Evolutionary conservation across 2,888 invertebrate genomes (phyloP).

Genomic region (Lamproptera curius): DNA sequence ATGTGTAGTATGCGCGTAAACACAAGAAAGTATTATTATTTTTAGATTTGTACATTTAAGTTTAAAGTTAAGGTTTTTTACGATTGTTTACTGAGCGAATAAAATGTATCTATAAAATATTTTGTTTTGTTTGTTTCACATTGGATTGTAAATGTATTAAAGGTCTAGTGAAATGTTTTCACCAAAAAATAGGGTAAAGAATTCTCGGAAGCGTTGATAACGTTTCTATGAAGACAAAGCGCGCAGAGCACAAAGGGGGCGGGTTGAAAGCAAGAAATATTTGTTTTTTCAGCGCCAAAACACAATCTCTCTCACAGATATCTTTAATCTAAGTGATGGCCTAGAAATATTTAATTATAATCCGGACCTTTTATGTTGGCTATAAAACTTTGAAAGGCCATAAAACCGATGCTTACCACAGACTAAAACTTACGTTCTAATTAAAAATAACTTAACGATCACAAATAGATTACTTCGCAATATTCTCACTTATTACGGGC

Average conservation of each 20-base stretch:
- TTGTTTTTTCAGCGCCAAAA: constrained; percentile 9
- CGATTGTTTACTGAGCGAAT: constrained; percentile 4
- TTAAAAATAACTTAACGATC: too few relatives aligned
- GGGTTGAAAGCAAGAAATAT: constrained; percentile 16
- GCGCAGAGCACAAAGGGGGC: constrained; percentile 14
- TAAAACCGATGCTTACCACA: too few relatives aligned
- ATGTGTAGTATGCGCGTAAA: too few relatives aligned
- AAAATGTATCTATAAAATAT: neutral
- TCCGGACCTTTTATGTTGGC: too few relatives aligned
- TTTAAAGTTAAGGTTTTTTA: neutral
- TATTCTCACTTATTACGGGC: too few relatives aligned
- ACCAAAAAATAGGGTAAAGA: constrained; percentile 6
- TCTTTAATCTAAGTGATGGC: constrained; percentile 7
- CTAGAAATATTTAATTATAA: constrained; percentile 4
- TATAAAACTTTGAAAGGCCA: too few relatives aligned
- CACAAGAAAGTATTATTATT: too few relatives aligned
- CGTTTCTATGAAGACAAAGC: constrained; percentile 18
- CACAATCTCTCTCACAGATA: constrained; percentile 12
- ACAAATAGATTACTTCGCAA: too few relatives aligned
- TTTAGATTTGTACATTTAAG: too few relatives aligned
- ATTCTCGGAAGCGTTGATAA: constrained; percentile 18
- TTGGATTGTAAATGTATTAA: neutral
- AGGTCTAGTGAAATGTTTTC: neutral
- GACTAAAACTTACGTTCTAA: too few relatives aligned
- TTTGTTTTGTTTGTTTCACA: neutral